A percentile compares a stretch with the other conserved stretches of the same genome.
These are phyloP conservation scores for Elgaria multicarinata DNA, from an alignment of 2,113 vertebrate genomes.

Conservation along the genomic window DNA sequence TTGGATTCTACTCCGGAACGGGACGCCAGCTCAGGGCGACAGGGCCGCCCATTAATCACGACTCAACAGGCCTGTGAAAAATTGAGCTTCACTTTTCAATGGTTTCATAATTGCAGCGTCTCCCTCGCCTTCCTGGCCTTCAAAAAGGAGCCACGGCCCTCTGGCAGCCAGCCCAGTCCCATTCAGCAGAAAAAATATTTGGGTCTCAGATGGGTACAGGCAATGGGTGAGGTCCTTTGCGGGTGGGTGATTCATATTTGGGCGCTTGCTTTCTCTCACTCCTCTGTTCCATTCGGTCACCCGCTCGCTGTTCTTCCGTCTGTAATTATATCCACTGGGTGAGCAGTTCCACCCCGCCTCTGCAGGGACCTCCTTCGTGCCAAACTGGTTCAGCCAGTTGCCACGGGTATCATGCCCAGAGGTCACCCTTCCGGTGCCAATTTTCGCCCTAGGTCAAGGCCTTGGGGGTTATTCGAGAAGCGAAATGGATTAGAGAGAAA, in stretches of 20 bases:
- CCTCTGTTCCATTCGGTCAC: slow-evolving; percentile 69
- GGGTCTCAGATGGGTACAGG: background rate
- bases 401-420: background rate
- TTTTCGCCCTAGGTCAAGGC: background rate
- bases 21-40: background rate
- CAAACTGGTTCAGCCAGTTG: slow-evolving; percentile 21
- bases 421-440: background rate
- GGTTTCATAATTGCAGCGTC: background rate
- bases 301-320: slow-evolving; percentile 11
- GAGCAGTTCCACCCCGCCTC: background rate
- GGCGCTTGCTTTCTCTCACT: slow-evolving; percentile 65
- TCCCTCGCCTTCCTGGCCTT: background rate
- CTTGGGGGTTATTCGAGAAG: background rate
- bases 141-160: background rate
- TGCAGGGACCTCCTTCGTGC: background rate
- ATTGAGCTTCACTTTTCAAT: background rate
- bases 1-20: background rate
- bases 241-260: slow-evolving; percentile 4
- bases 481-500: background rate
- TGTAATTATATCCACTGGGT: background rate
- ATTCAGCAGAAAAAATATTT: background rate
- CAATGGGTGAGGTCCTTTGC: background rate
- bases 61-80: background rate
- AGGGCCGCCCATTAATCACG: background rate
- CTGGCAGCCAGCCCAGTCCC: background rate